Evolutionary conservation across 2,888 invertebrate species (phyloP).

Genomic region (Mesochorus sp.): DNA sequence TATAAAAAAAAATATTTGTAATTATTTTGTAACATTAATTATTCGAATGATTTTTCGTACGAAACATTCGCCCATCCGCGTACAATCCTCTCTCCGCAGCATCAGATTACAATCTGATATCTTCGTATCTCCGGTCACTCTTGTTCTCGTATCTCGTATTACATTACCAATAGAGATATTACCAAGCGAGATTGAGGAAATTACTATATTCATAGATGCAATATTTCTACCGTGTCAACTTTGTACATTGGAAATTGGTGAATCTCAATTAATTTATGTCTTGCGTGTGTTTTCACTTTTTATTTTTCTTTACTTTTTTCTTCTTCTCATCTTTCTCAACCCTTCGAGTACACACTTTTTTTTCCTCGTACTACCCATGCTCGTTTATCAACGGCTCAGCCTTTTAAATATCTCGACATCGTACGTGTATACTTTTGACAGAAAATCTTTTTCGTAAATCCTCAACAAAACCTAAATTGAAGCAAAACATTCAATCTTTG

Average conservation of each 20-base stretch:
- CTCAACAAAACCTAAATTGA: too few species aligned
- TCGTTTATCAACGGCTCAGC: too few species aligned
- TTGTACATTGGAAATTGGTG: conserved; percentile 61
- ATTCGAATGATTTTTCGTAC: conserved; percentile 1
- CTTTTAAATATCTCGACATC: too few species aligned
- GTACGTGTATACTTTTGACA: too few species aligned
- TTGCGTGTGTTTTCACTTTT: conserved; percentile 3
- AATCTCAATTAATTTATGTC: conserved; percentile 40
- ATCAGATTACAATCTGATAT: not conserved
- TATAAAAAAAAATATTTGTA: not conserved
- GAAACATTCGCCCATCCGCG: not conserved
- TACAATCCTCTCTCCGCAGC: not conserved
- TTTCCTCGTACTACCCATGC: too few species aligned
- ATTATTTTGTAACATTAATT: not conserved
- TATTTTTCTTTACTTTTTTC: conserved; percentile 10
- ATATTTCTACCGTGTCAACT: conserved; percentile 57
- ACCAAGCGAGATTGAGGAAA: conserved; percentile 62
- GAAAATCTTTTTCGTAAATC: too few species aligned
- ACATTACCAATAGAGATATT: conserved; percentile 46
- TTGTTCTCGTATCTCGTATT: not conserved
- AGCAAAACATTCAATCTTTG: too few species aligned
- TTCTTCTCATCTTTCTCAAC: conserved; percentile 2
- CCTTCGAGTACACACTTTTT: too few species aligned
- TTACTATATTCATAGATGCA: conserved; percentile 58
- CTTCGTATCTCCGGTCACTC: not conserved